A percentile compares a stretch with the other conserved stretches of the same genome.
Evolutionary conservation across 2,888 invertebrate genomes (phyloP).

Genomic region (Ptilodon capucinus): DNA sequence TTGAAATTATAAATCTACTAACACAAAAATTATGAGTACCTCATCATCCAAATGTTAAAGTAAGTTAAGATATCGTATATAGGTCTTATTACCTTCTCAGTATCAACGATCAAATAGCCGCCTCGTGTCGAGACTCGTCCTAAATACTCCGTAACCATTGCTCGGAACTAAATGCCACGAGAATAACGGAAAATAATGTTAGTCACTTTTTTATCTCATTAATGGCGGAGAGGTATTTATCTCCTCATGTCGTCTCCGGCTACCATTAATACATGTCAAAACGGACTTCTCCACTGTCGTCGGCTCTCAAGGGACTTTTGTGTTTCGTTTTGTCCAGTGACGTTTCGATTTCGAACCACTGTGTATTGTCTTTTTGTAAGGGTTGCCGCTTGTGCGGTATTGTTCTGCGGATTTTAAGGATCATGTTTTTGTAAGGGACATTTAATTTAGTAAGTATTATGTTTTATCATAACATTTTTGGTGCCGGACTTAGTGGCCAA

Average conservation of each 20-base stretch:
- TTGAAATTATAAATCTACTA: no score
- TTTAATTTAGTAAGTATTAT: no score
- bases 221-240: slow-evolving; percentile 69
- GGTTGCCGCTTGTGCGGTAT: slow-evolving; percentile 14
- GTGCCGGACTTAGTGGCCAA: no score
- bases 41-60: no score
- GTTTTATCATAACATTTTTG: no score
- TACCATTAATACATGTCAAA: slow-evolving; percentile 74
- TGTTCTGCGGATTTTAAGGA: slow-evolving; percentile 27
- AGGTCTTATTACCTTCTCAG: neutral
- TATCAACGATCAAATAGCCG: neutral
- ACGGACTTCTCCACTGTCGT: slow-evolving; percentile 42
- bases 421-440: slow-evolving; percentile 18
- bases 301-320: slow-evolving; percentile 41
- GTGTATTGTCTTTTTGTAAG: slow-evolving; percentile 37
- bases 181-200: slow-evolving; percentile 40
- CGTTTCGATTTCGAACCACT: slow-evolving; percentile 49
- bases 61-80: neutral
- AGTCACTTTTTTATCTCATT: slow-evolving; percentile 74
- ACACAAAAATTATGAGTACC: no score
- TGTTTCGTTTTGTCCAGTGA: slow-evolving; percentile 48
- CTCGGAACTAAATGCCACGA: slow-evolving; percentile 47
- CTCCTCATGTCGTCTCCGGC: slow-evolving; percentile 57
- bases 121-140: slow-evolving; percentile 3
- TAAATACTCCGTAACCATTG: slow-evolving; percentile 27